Conservation (phyloP, 2,113 vertebrate species). For the human (Homo sapiens) region DNA sequence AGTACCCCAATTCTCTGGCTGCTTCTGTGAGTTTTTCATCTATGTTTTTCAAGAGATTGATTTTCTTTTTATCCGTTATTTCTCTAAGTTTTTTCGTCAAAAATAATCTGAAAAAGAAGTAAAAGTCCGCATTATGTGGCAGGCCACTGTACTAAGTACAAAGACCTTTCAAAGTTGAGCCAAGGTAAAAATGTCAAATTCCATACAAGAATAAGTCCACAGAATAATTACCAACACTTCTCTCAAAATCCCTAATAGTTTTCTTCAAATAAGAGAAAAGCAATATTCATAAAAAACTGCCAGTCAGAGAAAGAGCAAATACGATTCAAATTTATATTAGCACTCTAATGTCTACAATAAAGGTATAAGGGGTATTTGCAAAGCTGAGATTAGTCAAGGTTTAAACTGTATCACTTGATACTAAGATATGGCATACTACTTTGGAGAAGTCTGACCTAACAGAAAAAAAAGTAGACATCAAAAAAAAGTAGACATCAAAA, state of each 20-base stretch:
- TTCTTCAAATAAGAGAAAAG: background rate
- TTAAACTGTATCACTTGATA: background rate
- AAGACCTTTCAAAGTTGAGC: background rate
- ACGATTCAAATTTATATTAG: background rate
- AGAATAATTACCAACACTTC: background rate
- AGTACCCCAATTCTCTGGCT: conserved; percentile 89
- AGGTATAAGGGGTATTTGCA: background rate
- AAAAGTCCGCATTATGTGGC: conserved; percentile 41
- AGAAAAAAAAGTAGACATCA: background rate
- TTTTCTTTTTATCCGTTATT: conserved; percentile 85
- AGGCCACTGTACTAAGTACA: background rate
- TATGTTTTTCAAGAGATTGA: conserved; percentile 73
- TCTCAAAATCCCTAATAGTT: background rate
- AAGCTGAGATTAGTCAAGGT: background rate
- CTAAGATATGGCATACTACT: background rate
- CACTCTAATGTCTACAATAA: background rate
- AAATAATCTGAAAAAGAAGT: conserved; percentile 87
- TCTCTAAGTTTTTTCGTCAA: conserved; percentile 90
- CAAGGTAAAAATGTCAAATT: background rate
- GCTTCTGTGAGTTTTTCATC: conserved; percentile 80
- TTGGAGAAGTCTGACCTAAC: background rate
- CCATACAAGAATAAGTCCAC: background rate
- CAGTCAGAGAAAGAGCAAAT: background rate
- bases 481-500: background rate
- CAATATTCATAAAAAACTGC: background rate